Percentiles rank a stretch among this genome's conserved stretches.
Conservation (phyloP, 2,113 vertebrate species). For the Pionites leucogaster region DNA sequence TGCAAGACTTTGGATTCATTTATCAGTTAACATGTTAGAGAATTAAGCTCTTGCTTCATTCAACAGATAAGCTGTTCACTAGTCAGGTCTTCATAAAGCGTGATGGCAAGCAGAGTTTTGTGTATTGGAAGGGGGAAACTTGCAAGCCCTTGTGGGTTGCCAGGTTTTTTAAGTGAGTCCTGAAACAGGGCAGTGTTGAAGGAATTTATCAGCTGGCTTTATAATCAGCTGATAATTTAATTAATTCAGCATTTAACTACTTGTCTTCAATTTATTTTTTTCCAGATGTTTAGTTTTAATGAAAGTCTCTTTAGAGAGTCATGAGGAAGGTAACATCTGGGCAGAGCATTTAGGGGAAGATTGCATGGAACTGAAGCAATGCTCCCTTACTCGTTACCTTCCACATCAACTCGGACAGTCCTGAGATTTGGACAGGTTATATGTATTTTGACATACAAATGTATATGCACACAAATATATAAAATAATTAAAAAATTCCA, state of each 20-base stretch:
- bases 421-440: neutral
- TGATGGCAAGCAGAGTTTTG: neutral
- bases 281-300: conserved; percentile 35
- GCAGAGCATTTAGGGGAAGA: neutral
- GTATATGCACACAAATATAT: rapidly evolving
- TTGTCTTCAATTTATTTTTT: neutral
- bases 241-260: conserved; percentile 29
- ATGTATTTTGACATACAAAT: neutral
- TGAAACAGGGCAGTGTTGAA: neutral
- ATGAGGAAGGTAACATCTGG: neutral
- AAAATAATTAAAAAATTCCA: neutral
- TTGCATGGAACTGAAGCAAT: neutral
- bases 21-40: neutral
- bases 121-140: neutral
- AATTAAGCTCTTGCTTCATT: neutral
- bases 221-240: conserved; percentile 29
- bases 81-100: neutral
- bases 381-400: neutral
- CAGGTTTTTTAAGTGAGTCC: neutral
- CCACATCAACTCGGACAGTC: neutral
- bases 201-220: neutral
- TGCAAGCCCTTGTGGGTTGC: rapidly evolving
- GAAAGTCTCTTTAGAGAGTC: neutral
- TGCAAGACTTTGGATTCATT: neutral
- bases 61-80: neutral